These are phyloP conservation scores for Unio pictorum DNA, from an alignment of 2,888 invertebrate species.

Conservation along the genomic window DNA sequence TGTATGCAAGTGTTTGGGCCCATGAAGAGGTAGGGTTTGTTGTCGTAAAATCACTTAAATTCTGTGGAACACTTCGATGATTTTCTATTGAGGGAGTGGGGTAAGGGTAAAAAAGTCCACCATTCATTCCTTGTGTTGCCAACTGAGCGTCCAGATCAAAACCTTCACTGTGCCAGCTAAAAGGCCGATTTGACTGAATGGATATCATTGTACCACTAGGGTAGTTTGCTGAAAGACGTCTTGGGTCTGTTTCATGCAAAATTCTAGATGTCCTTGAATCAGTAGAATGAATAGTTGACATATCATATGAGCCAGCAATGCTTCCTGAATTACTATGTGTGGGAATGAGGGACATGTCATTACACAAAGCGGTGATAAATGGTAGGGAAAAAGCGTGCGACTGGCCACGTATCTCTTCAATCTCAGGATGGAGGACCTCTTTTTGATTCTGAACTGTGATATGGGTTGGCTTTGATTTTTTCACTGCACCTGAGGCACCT, in stretches of 20 bases:
- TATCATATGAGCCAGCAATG: slow-evolving; percentile 48
- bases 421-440: slow-evolving; percentile 59
- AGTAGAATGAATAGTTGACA: slow-evolving; percentile 53
- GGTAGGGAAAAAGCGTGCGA: slow-evolving; percentile 76
- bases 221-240: slow-evolving; percentile 59
- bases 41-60: slow-evolving; percentile 39
- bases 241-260: slow-evolving; percentile 54
- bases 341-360: slow-evolving; percentile 84
- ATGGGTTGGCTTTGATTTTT: slow-evolving; percentile 31
- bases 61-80: slow-evolving; percentile 60
- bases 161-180: slow-evolving; percentile 67
- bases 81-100: slow-evolving; percentile 35
- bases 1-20: slow-evolving; percentile 50
- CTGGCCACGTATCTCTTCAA: slow-evolving; percentile 60
- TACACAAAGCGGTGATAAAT: slow-evolving; percentile 92
- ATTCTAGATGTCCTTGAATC: slow-evolving; percentile 54
- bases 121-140: slow-evolving; percentile 21
- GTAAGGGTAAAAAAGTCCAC: slow-evolving; percentile 23
- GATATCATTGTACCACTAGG: slow-evolving; percentile 49
- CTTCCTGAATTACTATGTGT: slow-evolving; percentile 44
- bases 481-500: neutral
- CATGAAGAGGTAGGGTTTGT: slow-evolving; percentile 35
- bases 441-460: slow-evolving; percentile 46
- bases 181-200: slow-evolving; percentile 50
- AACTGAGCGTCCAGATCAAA: slow-evolving; percentile 62